These are phyloP conservation scores for Boulengeromyrus knoepffleri DNA, from an alignment of 2,113 vertebrate genomes.

Conservation along the genomic window DNA sequence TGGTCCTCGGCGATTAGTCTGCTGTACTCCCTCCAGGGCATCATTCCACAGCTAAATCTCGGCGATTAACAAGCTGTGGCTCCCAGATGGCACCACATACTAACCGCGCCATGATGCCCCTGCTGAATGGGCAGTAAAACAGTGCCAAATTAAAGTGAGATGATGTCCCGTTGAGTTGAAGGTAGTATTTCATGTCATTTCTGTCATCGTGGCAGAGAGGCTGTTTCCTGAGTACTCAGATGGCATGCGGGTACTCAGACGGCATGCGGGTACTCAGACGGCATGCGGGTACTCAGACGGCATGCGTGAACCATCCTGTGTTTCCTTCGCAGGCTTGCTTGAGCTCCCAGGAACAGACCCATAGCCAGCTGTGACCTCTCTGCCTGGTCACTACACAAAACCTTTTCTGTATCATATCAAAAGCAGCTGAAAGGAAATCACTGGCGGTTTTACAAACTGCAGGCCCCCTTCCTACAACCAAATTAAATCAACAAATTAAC, in stretches of 20 bases:
- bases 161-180: not conserved
- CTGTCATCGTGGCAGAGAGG: not conserved
- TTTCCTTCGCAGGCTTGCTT: not conserved
- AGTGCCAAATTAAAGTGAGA: not conserved
- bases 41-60: not conserved
- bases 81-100: not conserved
- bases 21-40: not conserved
- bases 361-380: not conserved
- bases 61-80: not conserved
- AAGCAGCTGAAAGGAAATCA: not conserved
- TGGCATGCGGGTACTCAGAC: not conserved
- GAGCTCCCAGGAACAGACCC: not conserved
- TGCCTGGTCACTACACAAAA: not conserved
- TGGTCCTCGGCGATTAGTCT: not conserved
- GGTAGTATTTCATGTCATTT: not conserved
- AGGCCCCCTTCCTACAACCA: slow-evolving; percentile 4
- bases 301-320: not conserved
- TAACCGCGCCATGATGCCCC: not conserved
- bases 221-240: not conserved
- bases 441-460: slow-evolving; percentile 8
- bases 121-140: not conserved
- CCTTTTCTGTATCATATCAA: slow-evolving; percentile 10
- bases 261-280: not conserved
- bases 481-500: slow-evolving; percentile 11
- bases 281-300: too few relatives aligned